These are phyloP conservation scores for Axis porcinus DNA, from an alignment of 2,113 vertebrate genomes.

Conservation along the genomic window DNA sequence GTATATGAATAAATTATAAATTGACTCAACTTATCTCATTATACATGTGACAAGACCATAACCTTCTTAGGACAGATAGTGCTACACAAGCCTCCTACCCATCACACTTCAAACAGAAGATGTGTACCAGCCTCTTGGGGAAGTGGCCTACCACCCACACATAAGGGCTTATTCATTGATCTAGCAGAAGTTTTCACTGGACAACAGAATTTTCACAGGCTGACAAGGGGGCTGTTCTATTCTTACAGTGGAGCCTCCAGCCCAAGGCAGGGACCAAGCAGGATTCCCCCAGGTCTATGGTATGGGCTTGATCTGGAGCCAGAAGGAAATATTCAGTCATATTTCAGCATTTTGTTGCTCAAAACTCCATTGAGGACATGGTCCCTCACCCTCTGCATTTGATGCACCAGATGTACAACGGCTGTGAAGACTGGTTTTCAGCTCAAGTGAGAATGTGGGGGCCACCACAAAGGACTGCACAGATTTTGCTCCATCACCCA, in stretches of 20 bases:
- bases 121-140: background rate
- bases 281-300: background rate
- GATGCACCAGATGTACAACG: background rate
- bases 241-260: background rate
- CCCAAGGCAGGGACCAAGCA: background rate
- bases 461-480: fast-evolving
- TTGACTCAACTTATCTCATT: background rate
- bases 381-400: background rate
- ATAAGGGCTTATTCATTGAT: background rate
- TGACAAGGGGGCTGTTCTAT: background rate
- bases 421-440: background rate
- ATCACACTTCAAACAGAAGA: background rate
- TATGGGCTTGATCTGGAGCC: background rate
- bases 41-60: background rate
- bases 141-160: background rate
- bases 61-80: background rate
- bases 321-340: background rate
- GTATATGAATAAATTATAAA: background rate
- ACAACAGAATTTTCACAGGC: background rate
- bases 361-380: background rate
- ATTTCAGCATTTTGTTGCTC: background rate
- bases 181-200: background rate
- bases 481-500: background rate
- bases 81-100: background rate
- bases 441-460: background rate